These are phyloP conservation scores for Cotesia congregata DNA, from an alignment of 2,888 invertebrate species.

Conservation along the genomic window DNA sequence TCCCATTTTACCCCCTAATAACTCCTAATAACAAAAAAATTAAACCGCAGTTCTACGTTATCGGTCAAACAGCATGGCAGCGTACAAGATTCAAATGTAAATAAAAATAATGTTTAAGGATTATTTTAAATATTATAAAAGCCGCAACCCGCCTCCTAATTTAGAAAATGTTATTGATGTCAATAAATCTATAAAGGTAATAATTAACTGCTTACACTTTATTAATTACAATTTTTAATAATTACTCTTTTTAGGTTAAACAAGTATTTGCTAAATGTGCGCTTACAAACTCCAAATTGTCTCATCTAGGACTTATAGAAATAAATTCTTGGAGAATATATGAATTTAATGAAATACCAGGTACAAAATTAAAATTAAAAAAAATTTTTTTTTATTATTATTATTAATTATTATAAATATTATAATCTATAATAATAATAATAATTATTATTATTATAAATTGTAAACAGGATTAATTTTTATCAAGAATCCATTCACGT, in stretches of 20 bases:
- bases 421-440: too few species aligned
- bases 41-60: neutral
- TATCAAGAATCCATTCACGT: slow-evolving; percentile 87
- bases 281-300: slow-evolving; percentile 25
- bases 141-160: slow-evolving; percentile 77
- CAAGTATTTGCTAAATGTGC: slow-evolving; percentile 45
- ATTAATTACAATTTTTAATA: neutral
- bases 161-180: slow-evolving; percentile 77
- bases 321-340: slow-evolving; percentile 76
- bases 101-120: slow-evolving; percentile 75
- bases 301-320: slow-evolving; percentile 70
- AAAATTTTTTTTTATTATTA: neutral
- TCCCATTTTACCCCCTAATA: too few species aligned
- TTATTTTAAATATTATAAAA: slow-evolving; percentile 85
- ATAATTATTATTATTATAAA: too few species aligned
- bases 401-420: slow-evolving; percentile 21
- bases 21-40: too few species aligned
- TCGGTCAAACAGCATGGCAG: slow-evolving; percentile 50
- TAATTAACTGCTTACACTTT: slow-evolving; percentile 9
- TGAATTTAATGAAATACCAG: slow-evolving; percentile 76
- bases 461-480: slow-evolving; percentile 77
- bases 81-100: slow-evolving; percentile 42
- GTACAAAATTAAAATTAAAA: slow-evolving; percentile 56
- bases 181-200: slow-evolving; percentile 58
- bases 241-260: slow-evolving; percentile 63